phyloP scores from a whole-genome alignment of 37 sponge, comb jelly and placozoan species.

The Petrosia ficiformis region DNA sequence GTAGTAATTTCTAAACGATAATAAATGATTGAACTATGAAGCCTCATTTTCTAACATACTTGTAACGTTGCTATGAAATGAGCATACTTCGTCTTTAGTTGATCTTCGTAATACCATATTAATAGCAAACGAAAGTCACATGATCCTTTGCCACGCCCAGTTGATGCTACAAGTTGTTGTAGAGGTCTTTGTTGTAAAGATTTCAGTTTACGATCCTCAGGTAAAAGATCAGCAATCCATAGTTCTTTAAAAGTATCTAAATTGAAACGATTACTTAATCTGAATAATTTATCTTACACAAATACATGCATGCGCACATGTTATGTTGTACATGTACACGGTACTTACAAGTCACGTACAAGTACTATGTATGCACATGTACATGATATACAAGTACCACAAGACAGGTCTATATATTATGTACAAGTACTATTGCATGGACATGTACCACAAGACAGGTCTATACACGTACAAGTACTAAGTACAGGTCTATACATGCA shows the following conservation, averaged over 20 bases:
- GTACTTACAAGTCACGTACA: no score
- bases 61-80: constrained; percentile 52
- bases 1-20: constrained; percentile 42
- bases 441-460: no score
- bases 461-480: no score
- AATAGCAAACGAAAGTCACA: constrained; percentile 16
- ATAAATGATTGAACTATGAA: background rate
- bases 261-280: background rate
- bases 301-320: background rate
- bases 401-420: no score
- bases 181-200: constrained; percentile 58
- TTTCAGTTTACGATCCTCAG: constrained; percentile 83
- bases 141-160: background rate
- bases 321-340: background rate
- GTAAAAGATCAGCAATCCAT: constrained; percentile 76
- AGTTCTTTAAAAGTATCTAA: constrained; percentile 88
- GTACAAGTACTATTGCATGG: no score
- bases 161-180: constrained; percentile 6
- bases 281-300: background rate
- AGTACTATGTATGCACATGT: no score
- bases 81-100: constrained; percentile 68
- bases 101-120: constrained; percentile 85
- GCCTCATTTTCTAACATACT: constrained; percentile 12
- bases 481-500: no score
- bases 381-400: no score